Evolutionary conservation across 2,888 invertebrate species (phyloP).

Genomic region (Ormia ochracea): DNA sequence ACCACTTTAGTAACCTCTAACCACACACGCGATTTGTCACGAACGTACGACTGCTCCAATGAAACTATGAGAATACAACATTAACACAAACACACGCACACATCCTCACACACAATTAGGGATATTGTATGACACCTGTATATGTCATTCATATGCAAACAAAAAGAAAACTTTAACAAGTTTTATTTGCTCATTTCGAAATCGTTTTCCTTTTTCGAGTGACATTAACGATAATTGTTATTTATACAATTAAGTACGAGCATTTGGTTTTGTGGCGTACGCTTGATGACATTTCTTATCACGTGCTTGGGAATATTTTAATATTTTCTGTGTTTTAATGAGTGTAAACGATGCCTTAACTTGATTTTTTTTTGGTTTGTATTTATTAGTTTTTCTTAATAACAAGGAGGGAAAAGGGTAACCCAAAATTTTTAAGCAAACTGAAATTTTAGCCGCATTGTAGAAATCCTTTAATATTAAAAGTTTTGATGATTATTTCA

Average conservation of each 20-base stretch:
- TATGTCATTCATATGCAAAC: neutral
- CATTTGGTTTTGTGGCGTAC: constrained; percentile 22
- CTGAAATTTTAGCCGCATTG: no score
- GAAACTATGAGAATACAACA: no score
- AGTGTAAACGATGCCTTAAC: neutral
- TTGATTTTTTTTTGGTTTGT: neutral
- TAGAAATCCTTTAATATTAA: no score
- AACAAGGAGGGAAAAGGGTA: neutral
- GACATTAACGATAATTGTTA: constrained; percentile 35
- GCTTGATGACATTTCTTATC: constrained; percentile 26
- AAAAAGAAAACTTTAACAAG: no score
- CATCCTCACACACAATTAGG: neutral
- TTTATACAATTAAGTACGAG: constrained; percentile 15
- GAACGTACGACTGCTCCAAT: no score
- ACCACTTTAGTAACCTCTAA: no score
- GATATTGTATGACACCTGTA: neutral
- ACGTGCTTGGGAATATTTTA: constrained; percentile 4
- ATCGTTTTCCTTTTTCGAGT: constrained; percentile 1
- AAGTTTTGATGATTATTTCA: no score
- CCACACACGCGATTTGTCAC: no score
- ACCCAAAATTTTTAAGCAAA: constrained; percentile 12
- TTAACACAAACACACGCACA: neutral
- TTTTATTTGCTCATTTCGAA: neutral
- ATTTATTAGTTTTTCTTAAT: neutral
- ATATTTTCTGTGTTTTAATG: neutral